phyloP scores from a whole-genome alignment of 2,113 vertebrate genomes.

The Leucopsar rothschildi region DNA sequence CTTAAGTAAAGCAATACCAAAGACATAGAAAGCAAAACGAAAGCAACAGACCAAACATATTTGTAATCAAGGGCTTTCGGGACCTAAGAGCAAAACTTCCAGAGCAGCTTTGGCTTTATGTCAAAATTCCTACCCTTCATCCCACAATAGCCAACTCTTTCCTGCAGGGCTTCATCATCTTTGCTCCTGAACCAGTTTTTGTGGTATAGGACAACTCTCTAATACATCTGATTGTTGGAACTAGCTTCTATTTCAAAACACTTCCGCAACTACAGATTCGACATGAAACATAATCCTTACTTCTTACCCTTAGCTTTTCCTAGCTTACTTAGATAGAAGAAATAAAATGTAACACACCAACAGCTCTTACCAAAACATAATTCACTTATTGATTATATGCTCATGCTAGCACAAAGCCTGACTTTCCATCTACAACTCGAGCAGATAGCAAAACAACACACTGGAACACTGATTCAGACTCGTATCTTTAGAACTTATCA shows the following conservation, averaged over 20 bases:
- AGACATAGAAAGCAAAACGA: background rate
- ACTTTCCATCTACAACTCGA: background rate
- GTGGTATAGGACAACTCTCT: background rate
- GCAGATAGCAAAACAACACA: background rate
- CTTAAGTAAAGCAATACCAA: background rate
- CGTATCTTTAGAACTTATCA: fast-evolving
- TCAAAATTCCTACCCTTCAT: background rate
- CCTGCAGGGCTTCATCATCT: background rate
- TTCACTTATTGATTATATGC: background rate
- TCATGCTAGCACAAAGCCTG: background rate
- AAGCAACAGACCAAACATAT: background rate
- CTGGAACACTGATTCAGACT: background rate
- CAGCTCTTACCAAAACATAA: background rate
- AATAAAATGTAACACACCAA: background rate
- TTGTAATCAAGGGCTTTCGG: background rate
- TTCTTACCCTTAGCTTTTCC: background rate
- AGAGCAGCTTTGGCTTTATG: background rate
- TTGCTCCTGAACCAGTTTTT: background rate
- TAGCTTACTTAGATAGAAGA: background rate
- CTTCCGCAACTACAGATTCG: fast-evolving
- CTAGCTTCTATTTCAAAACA: background rate
- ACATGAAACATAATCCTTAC: background rate
- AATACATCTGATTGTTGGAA: background rate
- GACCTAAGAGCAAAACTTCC: background rate
- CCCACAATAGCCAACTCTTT: background rate